Evolutionary conservation across 2,888 invertebrate genomes (phyloP), one percentile per base, ranked within the genome.

Genomic region (Rhingia rostrata): DNA sequence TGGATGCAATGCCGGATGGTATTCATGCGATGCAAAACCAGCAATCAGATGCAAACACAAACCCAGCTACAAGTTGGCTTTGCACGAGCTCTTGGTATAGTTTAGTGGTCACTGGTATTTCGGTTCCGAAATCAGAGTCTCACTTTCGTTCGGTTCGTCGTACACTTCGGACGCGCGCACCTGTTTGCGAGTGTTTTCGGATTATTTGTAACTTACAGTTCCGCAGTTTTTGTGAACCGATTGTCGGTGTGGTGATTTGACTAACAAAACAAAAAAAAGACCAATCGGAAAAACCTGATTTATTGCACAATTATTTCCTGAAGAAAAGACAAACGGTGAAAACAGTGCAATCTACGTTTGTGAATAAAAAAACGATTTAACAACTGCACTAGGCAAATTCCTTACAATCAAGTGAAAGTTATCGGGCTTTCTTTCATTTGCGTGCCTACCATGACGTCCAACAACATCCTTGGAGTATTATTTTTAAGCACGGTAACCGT

Each of bases 251-350:
- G 35, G 60, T 67, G 47, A 39, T 54, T 43, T 56, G 12, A 56
- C 33, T 0, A 39, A 30, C 51, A 41, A 39, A 35, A 72, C 53
- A 33, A 54, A 7, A 14, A 32, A 30, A 53, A 22, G 7, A 4
- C 22, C 7, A 10, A 49, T 30, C 49, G 49, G 3, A 43, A 41
- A 56, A 72, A 79, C 77, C 63, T n/a, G 69, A 22, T 22, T 30
- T 41, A 32, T 79, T 84, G 66, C 79, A 73, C 73, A 69, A 83
- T 30, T 63, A 69, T 74, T 84, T 79, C 79, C 83, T 84, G 79
- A 47, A 66, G 75, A 75, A 45, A 35, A 56, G 10, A 10, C 35
- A 30, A 39, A 41, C 14, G 12, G 49, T 72, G 14, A 22, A 22
- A 22, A 12, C 12, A 41, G 74, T 74, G 74, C 49, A 66, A 72